Percentiles rank a stretch among this genome's conserved stretches.
Evolutionary conservation across 2,797 vertebrate genomes (phyloP).

Genomic region (Onychomys leucogaster): DNA sequence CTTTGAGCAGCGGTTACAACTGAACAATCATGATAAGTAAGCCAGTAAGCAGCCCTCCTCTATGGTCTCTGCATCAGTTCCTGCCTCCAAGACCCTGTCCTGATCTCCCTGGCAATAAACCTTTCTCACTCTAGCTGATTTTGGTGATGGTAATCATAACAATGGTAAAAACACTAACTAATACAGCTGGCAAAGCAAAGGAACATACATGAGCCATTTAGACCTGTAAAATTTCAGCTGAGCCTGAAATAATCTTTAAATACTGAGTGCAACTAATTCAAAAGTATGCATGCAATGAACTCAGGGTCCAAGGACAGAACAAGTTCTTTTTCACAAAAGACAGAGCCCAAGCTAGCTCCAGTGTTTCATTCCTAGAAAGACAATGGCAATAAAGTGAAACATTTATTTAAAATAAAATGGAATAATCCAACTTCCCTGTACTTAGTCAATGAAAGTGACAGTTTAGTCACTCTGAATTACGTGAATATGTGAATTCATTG

Average conservation of each 20-base stretch:
- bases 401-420: not conserved
- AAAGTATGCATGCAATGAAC: fast-evolving
- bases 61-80: no score
- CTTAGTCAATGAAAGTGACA: not conserved
- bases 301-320: not conserved
- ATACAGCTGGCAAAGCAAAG: not conserved
- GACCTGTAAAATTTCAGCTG: not conserved
- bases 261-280: not conserved
- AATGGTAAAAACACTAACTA: not conserved
- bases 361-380: not conserved
- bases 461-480: not conserved
- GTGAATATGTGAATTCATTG: not conserved
- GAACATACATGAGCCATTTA: not conserved
- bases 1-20: not conserved
- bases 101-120: not conserved
- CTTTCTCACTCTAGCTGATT: not conserved
- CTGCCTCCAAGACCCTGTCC: not conserved
- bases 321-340: not conserved
- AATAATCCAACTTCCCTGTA: not conserved
- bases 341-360: not conserved
- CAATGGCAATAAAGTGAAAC: not conserved
- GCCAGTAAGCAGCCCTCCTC: not conserved
- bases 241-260: not conserved
- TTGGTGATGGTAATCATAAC: not conserved
- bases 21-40: not conserved